These are phyloP conservation scores for Holcopasites calliopsidis DNA, from an alignment of 1,140 invertebrate species.

Conservation along the genomic window DNA sequence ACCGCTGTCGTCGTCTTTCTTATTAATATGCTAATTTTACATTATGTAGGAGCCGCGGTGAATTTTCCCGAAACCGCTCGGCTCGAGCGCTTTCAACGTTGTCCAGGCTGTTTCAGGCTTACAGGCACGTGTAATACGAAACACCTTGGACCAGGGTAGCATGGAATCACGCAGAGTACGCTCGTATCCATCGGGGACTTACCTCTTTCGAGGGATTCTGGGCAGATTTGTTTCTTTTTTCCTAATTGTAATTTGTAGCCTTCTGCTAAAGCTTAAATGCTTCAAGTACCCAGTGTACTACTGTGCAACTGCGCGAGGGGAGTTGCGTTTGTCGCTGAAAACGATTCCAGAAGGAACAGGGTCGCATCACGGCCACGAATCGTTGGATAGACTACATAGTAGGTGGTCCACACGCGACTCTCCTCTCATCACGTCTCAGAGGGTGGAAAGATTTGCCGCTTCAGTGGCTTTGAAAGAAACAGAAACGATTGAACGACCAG, in stretches of 20 bases:
- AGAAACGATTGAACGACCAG: slow-evolving; percentile 68
- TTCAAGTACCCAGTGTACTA: too few relatives aligned
- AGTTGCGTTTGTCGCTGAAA: slow-evolving; percentile 40
- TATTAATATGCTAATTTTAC: slow-evolving; percentile 80
- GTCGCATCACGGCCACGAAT: slow-evolving; percentile 48
- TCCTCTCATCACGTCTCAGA: slow-evolving; percentile 58
- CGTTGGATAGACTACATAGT: slow-evolving; percentile 70
- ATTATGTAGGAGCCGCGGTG: slow-evolving; percentile 33
- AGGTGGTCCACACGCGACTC: slow-evolving; percentile 75
- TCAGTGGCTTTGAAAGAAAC: slow-evolving; percentile 77
- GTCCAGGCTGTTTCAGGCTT: slow-evolving; percentile 58
- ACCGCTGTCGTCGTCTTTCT: slow-evolving; percentile 78
- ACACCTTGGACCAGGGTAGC: slow-evolving; percentile 74
- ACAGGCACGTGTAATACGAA: slow-evolving; percentile 77
- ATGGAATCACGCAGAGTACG: slow-evolving; percentile 52
- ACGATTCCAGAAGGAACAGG: slow-evolving; percentile 58
- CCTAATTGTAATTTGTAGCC: neutral
- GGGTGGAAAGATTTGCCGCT: slow-evolving; percentile 76
- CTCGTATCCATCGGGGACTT: slow-evolving; percentile 45
- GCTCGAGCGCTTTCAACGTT: slow-evolving; percentile 38
- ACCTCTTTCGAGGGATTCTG: neutral
- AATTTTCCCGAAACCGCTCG: neutral
- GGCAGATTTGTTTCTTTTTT: neutral
- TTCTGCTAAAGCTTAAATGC: too few relatives aligned
- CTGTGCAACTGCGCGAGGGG: too few relatives aligned